Conservation (phyloP, 2,113 vertebrate species). For the Clarias macrocephalus region DNA sequence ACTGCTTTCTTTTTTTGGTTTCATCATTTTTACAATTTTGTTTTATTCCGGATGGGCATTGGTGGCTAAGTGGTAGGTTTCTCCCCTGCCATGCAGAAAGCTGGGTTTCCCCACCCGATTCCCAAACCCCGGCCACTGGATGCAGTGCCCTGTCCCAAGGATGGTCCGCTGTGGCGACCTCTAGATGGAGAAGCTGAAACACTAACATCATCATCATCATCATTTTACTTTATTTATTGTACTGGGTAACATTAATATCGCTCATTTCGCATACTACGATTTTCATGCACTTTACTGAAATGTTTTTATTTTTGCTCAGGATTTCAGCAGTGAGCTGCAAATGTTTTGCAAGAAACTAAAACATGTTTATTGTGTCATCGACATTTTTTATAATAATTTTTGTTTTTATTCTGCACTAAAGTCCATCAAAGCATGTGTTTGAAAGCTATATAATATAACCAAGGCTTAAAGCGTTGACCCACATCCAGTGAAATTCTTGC, state of each 20-base stretch:
- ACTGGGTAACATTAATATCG: background rate
- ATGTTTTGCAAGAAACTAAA: background rate
- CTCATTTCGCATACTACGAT: background rate
- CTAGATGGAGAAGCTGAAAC: no score
- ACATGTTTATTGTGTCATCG: background rate
- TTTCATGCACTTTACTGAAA: background rate
- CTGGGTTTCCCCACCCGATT: no score
- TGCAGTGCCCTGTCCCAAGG: no score
- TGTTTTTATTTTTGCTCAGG: background rate
- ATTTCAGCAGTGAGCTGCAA: background rate
- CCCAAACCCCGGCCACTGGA: no score
- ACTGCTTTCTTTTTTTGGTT: no score
- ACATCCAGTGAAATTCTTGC: background rate
- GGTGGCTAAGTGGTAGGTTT: no score
- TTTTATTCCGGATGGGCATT: no score
- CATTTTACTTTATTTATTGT: background rate
- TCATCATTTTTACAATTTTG: no score
- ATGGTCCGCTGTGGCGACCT: no score
- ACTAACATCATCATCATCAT: no score
- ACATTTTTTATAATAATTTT: background rate
- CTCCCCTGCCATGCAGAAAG: no score
- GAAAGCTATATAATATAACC: background rate
- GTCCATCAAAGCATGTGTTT: background rate
- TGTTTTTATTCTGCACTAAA: background rate
- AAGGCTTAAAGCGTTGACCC: constrained; percentile 9